Evolutionary conservation across 2,888 invertebrate species (phyloP).

Genomic region (Callyntrura guangdongensis): DNA sequence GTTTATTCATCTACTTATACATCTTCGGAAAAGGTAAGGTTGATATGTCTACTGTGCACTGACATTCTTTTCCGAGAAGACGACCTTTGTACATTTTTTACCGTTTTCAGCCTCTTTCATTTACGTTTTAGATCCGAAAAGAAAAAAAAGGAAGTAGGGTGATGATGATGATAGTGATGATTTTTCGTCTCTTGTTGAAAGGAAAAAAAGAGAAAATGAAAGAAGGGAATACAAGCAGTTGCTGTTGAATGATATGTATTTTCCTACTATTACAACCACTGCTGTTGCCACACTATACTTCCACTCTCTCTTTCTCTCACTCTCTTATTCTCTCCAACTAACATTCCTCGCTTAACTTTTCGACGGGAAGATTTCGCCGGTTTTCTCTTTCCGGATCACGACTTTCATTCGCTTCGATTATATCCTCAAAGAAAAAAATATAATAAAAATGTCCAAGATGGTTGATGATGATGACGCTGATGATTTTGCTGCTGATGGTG

Average conservation of each 20-base stretch:
- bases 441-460: conserved; percentile 42
- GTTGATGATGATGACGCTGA: background rate
- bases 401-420: background rate
- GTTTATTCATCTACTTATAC: conserved; percentile 60
- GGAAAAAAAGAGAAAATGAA: conserved; percentile 13
- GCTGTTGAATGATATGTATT: conserved; percentile 46
- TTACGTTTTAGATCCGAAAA: conserved; percentile 27
- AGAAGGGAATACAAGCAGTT: conserved; percentile 15
- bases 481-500: conserved; percentile 18
- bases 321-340: conserved; percentile 39
- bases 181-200: background rate
- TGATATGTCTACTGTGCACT: background rate
- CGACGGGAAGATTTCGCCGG: conserved; percentile 51
- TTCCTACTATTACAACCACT: background rate
- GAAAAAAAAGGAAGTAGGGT: background rate
- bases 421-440: conserved; percentile 22
- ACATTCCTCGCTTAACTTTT: conserved; percentile 62
- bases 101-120: conserved; percentile 27
- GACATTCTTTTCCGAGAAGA: conserved; percentile 31
- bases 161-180: background rate
- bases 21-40: background rate
- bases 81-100: conserved; percentile 37
- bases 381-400: conserved; percentile 7
- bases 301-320: background rate
- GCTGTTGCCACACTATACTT: background rate